Base-by-base conservation (phyloP, 2,113 vertebrate species). In the Numida meleagris region DNA sequence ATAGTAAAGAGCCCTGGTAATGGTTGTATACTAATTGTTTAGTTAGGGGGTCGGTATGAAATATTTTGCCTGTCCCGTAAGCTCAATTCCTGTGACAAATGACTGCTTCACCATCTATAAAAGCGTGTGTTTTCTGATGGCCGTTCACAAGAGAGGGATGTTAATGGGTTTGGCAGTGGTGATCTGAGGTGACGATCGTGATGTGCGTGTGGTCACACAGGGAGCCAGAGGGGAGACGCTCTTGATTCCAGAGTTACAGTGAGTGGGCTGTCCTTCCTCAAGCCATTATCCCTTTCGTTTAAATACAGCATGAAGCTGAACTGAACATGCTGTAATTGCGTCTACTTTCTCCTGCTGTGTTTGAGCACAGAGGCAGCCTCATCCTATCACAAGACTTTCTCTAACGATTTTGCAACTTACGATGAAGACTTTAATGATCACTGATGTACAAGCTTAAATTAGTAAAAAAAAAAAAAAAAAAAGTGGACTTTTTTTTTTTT, bases 181-280 rank as follows among this genome's bases (percentile, higher is more conserved):
- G 31, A 40, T 68, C 25, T 68, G 51, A 79, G 23, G 17, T 67
- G 70, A 50, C 79, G 34, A 12, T 20, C 12, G n/a, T 70, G 38
- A 48, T 66, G 82, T 38, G 16, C 0, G 0, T 12, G 4, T 48
- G 20, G n/a, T 68, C 33, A 31, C 6, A 5, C 33, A 55, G 66
- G 59, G 63, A 1, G 62, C 38, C 84, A 50, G 13, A 0, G 0
- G 24, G 48, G 31, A 78, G 23, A 14, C 65, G 61, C 40, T 89
- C 10, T 65, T 8, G 78, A 79, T 53, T 61, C 34, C 29, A 18
- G 8, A 70, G 43, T 31, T 90, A 33, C 71, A 89, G n/a, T 80
- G 86, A 48, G n/a, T 68, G 24, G 11, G 19, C 45, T 14, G 0
- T 81, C 20, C 55, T 86, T 80, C 33, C 46, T 84, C 24, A 53